Conservation (phyloP, 2,797 vertebrate species). For the Arctocebus calabarensis region DNA sequence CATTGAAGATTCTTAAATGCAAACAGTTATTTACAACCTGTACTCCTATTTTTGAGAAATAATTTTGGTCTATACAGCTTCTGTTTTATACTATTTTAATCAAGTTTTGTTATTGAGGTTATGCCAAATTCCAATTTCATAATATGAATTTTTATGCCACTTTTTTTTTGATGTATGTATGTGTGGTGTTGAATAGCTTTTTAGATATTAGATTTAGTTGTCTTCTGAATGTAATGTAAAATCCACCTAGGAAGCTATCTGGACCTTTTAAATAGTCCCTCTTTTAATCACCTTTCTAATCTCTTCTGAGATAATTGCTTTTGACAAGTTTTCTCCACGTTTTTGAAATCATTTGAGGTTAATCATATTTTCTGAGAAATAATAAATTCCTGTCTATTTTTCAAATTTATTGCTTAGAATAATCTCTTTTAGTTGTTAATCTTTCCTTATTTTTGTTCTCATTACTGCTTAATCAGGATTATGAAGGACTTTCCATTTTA, state of each 20-base stretch:
- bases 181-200: not conserved
- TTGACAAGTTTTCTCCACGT: not conserved
- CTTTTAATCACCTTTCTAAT: slow-evolving; percentile 2
- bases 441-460: not conserved
- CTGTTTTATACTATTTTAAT: not conserved
- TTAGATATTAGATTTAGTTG: not conserved
- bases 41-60: not conserved
- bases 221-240: slow-evolving; percentile 17
- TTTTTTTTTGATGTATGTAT: not conserved
- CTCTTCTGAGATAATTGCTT: not conserved
- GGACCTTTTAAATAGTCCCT: not conserved
- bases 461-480: not conserved
- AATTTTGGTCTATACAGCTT: not conserved
- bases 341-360: slow-evolving; percentile 6
- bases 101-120: slow-evolving; percentile 22
- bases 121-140: not conserved
- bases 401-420: not conserved
- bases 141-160: not conserved
- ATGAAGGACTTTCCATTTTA: not conserved
- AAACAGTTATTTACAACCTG: slow-evolving; percentile 35
- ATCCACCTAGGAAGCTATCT: not conserved
- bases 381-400: slow-evolving; percentile 1
- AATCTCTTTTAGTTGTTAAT: not conserved
- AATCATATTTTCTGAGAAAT: slow-evolving; percentile 47
- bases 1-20: not conserved